These are phyloP conservation scores for Muscicapa adusta DNA, from an alignment of 2,113 vertebrate genomes.

Conservation along the genomic window DNA sequence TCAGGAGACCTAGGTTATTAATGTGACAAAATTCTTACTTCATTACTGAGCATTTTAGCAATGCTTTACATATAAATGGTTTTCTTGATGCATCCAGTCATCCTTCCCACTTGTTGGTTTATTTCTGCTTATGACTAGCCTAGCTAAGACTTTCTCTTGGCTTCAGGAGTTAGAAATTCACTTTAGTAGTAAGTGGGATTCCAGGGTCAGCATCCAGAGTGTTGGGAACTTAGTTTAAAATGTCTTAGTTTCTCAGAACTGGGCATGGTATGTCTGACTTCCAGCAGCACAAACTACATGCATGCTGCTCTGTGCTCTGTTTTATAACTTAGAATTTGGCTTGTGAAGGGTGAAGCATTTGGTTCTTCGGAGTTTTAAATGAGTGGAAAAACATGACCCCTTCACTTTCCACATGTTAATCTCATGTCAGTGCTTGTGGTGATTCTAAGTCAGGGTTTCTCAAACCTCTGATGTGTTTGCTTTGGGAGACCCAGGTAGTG, in stretches of 20 bases:
- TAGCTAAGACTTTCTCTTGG: background rate
- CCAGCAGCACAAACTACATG: background rate
- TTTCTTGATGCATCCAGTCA: background rate
- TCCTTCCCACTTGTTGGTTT: background rate
- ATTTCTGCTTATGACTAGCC: background rate
- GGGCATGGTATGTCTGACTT: background rate
- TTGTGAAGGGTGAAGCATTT: background rate
- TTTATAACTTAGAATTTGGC: background rate
- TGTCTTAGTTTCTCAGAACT: background rate
- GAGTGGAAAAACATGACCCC: background rate
- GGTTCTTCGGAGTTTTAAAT: background rate
- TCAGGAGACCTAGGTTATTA: background rate
- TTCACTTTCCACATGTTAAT: background rate
- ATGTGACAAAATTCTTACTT: background rate
- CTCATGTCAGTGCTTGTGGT: background rate
- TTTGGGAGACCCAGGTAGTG: background rate
- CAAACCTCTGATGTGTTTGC: background rate
- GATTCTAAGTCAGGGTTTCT: background rate
- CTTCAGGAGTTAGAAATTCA: background rate
- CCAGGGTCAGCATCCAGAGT: background rate
- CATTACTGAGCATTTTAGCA: background rate
- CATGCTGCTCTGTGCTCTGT: background rate
- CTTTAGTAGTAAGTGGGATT: background rate
- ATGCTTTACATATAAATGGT: background rate
- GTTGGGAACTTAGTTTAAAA: background rate